A percentile compares a stretch with the other conserved stretches of the same genome.
These are phyloP conservation scores for Trichacis sp. DNA, from an alignment of 2,888 invertebrate species.

Conservation along the genomic window DNA sequence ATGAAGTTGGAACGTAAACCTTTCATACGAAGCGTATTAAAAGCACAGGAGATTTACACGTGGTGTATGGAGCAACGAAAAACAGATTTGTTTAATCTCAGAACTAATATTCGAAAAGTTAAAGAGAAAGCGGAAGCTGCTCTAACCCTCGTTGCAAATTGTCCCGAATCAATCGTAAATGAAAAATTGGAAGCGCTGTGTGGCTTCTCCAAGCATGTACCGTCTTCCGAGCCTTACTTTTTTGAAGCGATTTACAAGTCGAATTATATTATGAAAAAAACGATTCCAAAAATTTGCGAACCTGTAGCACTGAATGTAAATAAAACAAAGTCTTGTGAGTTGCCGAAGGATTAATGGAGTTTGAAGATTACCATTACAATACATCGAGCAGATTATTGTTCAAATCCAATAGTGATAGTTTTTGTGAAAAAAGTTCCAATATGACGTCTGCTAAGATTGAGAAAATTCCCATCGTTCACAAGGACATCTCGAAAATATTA, in stretches of 20 bases:
- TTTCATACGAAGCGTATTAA: neutral
- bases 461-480: no score
- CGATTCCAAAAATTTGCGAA: no score
- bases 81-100: neutral
- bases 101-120: neutral
- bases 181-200: neutral
- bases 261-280: neutral
- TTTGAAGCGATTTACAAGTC: neutral
- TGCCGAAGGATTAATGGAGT: no score
- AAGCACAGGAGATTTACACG: slow-evolving; percentile 6
- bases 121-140: slow-evolving; percentile 4
- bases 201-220: slow-evolving; percentile 6
- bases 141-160: neutral
- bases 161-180: neutral
- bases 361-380: no score
- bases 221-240: slow-evolving; percentile 4
- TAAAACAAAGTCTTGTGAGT: no score
- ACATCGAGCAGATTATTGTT: no score
- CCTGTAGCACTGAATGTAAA: neutral
- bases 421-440: no score
- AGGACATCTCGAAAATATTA: neutral
- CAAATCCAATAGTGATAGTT: no score
- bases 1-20: neutral
- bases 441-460: no score
- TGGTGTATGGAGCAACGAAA: slow-evolving; percentile 1